Conservation (phyloP, 2,888 invertebrate genomes). For the Agrilus biguttatus region DNA sequence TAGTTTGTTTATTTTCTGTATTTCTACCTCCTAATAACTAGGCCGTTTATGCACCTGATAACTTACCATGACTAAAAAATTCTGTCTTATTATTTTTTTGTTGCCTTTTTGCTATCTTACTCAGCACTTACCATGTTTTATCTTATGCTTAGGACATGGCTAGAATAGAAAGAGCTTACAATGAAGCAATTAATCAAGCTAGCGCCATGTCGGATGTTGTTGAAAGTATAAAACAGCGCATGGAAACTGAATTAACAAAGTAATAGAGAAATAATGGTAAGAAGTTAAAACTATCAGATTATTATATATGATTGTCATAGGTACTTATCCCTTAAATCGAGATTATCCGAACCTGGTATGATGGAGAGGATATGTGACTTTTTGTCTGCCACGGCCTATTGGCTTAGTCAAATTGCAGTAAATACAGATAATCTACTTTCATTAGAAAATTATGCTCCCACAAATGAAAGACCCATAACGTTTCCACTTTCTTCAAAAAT, state of each 20-base stretch:
- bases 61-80: too few relatives aligned
- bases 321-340: conserved; percentile 57
- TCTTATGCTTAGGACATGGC: conserved; percentile 38
- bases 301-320: conserved; percentile 29
- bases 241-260: conserved; percentile 50
- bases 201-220: conserved; percentile 40
- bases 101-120: too few relatives aligned
- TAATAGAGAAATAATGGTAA: conserved; percentile 21
- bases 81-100: too few relatives aligned
- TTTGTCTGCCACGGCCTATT: conserved; percentile 66
- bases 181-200: conserved; percentile 45
- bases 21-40: too few relatives aligned
- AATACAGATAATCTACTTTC: conserved; percentile 27
- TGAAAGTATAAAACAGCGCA: conserved; percentile 45
- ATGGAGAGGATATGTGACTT: conserved; percentile 58
- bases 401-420: conserved; percentile 72
- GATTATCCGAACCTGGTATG: conserved; percentile 60
- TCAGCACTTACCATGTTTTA: too few relatives aligned
- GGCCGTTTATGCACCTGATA: too few relatives aligned
- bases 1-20: too few relatives aligned
- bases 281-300: neutral
- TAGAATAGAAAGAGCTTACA: conserved; percentile 58
- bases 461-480: conserved; percentile 34
- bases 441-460: conserved; percentile 44
- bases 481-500: conserved; percentile 51